Conservation (phyloP, 2,113 vertebrate species). For the Willisornis vidua region DNA sequence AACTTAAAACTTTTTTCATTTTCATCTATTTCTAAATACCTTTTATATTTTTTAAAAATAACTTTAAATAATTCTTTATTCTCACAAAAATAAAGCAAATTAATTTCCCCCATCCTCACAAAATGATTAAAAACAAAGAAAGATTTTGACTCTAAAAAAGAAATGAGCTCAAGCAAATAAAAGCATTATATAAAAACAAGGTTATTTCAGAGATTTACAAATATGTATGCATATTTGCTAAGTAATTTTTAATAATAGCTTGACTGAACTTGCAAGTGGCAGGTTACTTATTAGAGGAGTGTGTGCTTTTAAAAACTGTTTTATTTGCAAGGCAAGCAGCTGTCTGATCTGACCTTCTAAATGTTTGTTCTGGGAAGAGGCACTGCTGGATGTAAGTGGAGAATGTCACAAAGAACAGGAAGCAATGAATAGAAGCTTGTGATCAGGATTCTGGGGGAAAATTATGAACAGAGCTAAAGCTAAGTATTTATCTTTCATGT, state of each 20-base stretch:
- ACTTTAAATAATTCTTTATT: not conserved
- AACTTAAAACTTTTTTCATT: fast-evolving
- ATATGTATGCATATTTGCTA: not conserved
- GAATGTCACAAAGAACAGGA: not conserved
- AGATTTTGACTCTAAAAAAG: not conserved
- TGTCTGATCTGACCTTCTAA: not conserved
- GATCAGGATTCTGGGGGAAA: not conserved
- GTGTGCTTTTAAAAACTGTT: not conserved
- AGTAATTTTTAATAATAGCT: not conserved
- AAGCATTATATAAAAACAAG: not conserved
- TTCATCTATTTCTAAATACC: not conserved
- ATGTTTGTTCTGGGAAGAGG: not conserved
- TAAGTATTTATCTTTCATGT: not conserved
- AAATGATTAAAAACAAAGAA: not conserved
- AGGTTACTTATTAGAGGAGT: not conserved
- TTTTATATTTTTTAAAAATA: not conserved
- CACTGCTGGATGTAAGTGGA: not conserved
- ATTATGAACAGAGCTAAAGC: not conserved
- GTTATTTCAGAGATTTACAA: not conserved
- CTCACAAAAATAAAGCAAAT: not conserved
- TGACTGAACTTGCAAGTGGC: not conserved
- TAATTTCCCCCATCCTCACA: not conserved
- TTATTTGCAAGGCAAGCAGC: not conserved
- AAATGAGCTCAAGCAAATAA: not conserved
- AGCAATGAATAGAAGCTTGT: not conserved